These are phyloP conservation scores for Allacma fusca DNA, from an alignment of 2,888 invertebrate genomes.

Conservation along the genomic window DNA sequence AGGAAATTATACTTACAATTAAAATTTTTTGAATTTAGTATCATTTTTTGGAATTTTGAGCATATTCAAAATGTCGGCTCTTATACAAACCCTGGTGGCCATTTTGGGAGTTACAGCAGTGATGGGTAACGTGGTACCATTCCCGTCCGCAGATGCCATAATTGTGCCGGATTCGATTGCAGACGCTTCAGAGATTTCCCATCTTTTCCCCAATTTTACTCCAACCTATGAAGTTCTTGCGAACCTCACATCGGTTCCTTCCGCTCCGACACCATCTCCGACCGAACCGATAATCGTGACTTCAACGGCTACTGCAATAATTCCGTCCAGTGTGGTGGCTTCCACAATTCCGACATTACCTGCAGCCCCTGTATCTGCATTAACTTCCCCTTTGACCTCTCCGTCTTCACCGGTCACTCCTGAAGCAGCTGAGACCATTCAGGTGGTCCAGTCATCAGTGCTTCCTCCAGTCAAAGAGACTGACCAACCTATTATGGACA, in stretches of 20 bases:
- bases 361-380: background rate
- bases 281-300: background rate
- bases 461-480: background rate
- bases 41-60: no score
- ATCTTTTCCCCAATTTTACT: background rate
- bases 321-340: background rate
- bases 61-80: background rate
- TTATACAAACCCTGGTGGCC: background rate
- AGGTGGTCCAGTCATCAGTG: background rate
- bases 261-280: background rate
- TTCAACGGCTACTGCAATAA: background rate
- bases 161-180: slow-evolving; percentile 17
- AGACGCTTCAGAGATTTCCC: slow-evolving; percentile 4
- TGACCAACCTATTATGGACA: slow-evolving; percentile 18
- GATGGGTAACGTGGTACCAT: background rate
- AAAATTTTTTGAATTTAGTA: no score
- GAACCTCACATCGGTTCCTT: background rate
- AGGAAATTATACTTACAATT: no score
- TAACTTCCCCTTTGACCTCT: no score
- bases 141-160: background rate
- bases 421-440: background rate
- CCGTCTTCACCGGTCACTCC: no score
- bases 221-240: background rate
- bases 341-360: background rate
- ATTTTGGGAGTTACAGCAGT: background rate